phyloP scores from a whole-genome alignment of 2,888 invertebrate species.

The Coremacera marginata region DNA sequence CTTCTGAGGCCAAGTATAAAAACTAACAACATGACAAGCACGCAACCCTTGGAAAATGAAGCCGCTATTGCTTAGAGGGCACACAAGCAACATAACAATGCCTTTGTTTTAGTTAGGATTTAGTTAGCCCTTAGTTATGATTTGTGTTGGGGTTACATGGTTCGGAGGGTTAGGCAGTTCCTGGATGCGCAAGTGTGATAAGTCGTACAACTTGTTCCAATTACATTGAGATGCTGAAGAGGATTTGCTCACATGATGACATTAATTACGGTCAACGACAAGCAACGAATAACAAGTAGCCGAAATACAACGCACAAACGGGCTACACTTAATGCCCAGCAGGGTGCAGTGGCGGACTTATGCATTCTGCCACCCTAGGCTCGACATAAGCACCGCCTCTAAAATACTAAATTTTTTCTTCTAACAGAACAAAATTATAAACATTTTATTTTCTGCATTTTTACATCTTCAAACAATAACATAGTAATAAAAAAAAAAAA shows the following conservation, averaged over 20 bases:
- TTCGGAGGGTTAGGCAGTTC: no score
- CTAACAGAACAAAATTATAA: no score
- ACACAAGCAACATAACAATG: not conserved
- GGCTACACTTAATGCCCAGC: not conserved
- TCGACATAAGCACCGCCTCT: no score
- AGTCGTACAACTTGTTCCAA: constrained; percentile 29
- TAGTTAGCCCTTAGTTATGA: no score
- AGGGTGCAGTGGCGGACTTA: no score
- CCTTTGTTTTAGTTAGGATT: not conserved
- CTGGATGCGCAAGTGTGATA: constrained; percentile 32
- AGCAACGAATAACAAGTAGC: not conserved
- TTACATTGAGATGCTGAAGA: constrained; percentile 43
- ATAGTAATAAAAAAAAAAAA: no score
- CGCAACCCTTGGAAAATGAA: not conserved
- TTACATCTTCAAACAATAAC: no score
- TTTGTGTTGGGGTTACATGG: constrained; percentile 24
- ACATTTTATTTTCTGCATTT: no score
- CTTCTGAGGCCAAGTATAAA: not conserved
- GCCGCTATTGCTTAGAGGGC: not conserved
- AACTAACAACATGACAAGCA: not conserved
- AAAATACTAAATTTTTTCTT: no score
- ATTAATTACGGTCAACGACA: constrained; percentile 57
- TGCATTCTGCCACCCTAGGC: no score
- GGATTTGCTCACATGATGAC: constrained; percentile 56
- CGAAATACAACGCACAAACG: not conserved